Evolutionary conservation across 2,797 vertebrate genomes (phyloP).

Genomic region (Diceros bicornis): DNA sequence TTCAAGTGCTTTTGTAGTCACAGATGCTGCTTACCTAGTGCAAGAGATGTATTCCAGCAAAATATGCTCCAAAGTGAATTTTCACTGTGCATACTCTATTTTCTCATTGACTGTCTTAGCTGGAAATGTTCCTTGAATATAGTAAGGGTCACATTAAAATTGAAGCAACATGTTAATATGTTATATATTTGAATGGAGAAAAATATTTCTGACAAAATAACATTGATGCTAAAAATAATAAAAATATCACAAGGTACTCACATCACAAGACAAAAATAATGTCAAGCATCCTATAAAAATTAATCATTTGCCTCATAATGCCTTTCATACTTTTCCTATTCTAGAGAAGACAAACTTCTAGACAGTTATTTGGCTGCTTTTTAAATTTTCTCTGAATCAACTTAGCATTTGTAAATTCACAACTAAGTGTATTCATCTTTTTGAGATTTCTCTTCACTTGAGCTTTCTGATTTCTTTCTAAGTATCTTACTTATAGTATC

Average conservation of each 20-base stretch:
- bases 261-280: background rate
- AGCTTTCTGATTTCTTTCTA: conserved; percentile 28
- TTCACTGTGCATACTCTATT: background rate
- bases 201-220: conserved; percentile 19
- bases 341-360: background rate
- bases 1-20: background rate
- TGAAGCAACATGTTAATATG: background rate
- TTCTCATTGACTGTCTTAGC: background rate
- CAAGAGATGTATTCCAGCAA: conserved; percentile 16
- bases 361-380: background rate
- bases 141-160: background rate
- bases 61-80: background rate
- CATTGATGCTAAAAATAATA: background rate
- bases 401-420: background rate
- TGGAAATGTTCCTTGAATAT: background rate
- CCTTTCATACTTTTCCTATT: background rate
- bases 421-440: background rate
- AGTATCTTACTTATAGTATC: no score
- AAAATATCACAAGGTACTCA: background rate
- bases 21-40: background rate
- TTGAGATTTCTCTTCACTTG: conserved; percentile 10
- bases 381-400: conserved; percentile 2
- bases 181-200: background rate
- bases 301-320: background rate
- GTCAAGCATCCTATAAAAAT: background rate